phyloP scores from a whole-genome alignment of 2,113 vertebrate species.

The Albula glossodonta region DNA sequence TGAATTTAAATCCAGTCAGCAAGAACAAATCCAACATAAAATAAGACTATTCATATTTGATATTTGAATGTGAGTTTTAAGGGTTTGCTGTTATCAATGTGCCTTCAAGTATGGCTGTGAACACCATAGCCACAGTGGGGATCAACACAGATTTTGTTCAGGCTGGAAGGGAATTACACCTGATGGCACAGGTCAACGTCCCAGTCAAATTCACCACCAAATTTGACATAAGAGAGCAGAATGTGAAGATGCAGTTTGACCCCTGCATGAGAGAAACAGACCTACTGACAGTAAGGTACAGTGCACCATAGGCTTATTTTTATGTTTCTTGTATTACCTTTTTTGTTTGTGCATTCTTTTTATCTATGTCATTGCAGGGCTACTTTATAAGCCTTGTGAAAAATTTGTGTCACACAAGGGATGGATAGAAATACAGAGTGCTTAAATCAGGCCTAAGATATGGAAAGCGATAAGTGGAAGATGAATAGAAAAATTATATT shows the following conservation, averaged over 20 bases:
- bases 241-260: conserved; percentile 53
- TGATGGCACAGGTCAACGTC: conserved; percentile 40
- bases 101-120: conserved; percentile 49
- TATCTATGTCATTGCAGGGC: too few relatives aligned
- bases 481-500: too few relatives aligned
- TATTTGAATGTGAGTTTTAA: neutral
- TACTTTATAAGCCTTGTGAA: too few relatives aligned
- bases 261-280: conserved; percentile 53
- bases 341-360: too few relatives aligned
- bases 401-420: too few relatives aligned
- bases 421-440: too few relatives aligned
- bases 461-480: too few relatives aligned
- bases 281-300: conserved; percentile 47
- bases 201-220: conserved; percentile 41
- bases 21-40: neutral
- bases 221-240: conserved; percentile 51
- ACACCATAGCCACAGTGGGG: conserved; percentile 54
- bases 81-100: neutral
- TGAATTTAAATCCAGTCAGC: neutral
- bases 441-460: too few relatives aligned
- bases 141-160: conserved; percentile 54
- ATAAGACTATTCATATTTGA: too few relatives aligned
- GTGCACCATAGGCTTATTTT: neutral
- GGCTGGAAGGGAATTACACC: conserved; percentile 43
- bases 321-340: too few relatives aligned